These are phyloP conservation scores for Limnephilus rhombicus DNA, from an alignment of 2,888 invertebrate species.

Conservation along the genomic window DNA sequence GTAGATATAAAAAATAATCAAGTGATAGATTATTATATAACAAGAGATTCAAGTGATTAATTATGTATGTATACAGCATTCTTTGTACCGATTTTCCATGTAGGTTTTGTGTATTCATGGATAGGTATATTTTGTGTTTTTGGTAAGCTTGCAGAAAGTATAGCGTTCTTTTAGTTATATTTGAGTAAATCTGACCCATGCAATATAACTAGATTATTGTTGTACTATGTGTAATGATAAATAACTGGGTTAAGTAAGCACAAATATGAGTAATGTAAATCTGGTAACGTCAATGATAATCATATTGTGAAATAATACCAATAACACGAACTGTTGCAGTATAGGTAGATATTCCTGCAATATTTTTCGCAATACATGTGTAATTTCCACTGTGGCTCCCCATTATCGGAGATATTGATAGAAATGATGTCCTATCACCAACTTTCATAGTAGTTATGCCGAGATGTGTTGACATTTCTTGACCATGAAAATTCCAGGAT, in stretches of 20 bases:
- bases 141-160: not conserved
- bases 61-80: not conserved
- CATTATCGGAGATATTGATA: constrained; percentile 85
- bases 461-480: constrained; percentile 77
- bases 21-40: constrained; percentile 14
- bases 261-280: not conserved
- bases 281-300: not conserved
- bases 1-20: constrained; percentile 69
- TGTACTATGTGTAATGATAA: not conserved
- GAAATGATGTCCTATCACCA: constrained; percentile 82
- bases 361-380: constrained; percentile 86
- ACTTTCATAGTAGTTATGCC: constrained; percentile 81
- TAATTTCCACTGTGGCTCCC: constrained; percentile 86
- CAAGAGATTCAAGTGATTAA: not conserved
- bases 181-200: constrained; percentile 34
- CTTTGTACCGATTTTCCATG: not conserved
- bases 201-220: constrained; percentile 4
- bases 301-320: constrained; percentile 70
- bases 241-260: not conserved
- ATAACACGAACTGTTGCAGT: constrained; percentile 79
- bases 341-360: constrained; percentile 83
- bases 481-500: constrained; percentile 85
- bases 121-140: not conserved
- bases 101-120: not conserved
- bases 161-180: not conserved